phyloP scores from a whole-genome alignment of 1,140 invertebrate genomes.

The Pseudoatta argentina region DNA sequence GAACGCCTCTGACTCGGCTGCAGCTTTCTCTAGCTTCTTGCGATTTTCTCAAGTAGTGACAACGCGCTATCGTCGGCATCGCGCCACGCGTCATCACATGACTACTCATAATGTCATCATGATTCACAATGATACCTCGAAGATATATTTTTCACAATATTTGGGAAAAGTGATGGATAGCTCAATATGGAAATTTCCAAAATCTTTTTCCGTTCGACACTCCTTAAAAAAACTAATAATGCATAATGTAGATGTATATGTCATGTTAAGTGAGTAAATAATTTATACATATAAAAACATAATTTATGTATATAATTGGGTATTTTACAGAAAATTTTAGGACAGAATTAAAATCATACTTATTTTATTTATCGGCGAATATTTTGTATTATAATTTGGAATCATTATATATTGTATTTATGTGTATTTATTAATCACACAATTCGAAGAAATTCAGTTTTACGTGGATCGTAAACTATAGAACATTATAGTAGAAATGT shows the following conservation, averaged over 20 bases:
- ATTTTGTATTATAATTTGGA: neutral
- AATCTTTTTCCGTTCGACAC: neutral
- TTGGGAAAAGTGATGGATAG: neutral
- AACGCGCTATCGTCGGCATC: conserved; percentile 9
- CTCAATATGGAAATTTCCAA: neutral
- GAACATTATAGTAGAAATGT: conserved; percentile 8
- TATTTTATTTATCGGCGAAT: neutral
- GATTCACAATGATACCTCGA: conserved; percentile 3
- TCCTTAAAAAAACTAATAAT: neutral
- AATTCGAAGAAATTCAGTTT: neutral
- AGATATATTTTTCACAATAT: conserved; percentile 5
- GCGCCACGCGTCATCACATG: conserved; percentile 31
- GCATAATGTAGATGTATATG: neutral
- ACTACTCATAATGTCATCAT: neutral
- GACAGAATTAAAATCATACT: no score
- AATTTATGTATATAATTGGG: no score
- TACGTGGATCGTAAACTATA: neutral
- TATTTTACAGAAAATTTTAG: no score
- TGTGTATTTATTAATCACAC: neutral
- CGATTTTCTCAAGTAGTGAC: conserved; percentile 31
- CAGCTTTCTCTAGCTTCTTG: neutral
- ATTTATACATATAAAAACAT: no score
- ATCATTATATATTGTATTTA: no score
- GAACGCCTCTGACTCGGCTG: conserved; percentile 25
- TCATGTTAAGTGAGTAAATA: neutral